Evolutionary conservation across 2,113 vertebrate species (phyloP).

Genomic region (Pteropus alecto): DNA sequence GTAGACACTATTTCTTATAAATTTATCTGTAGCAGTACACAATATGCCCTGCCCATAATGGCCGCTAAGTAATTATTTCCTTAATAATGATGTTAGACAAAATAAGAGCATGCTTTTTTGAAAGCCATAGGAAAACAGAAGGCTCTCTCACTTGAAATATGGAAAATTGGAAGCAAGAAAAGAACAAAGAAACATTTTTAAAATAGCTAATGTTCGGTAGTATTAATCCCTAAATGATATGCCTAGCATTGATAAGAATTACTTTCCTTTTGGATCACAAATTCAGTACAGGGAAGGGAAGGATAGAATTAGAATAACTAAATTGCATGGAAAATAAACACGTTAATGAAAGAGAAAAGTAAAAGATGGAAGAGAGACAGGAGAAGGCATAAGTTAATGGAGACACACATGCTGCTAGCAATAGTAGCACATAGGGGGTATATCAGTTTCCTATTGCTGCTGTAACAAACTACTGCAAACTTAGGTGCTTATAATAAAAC

Average conservation of each 20-base stretch:
- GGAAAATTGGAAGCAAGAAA: neutral
- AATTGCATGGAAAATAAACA: too few species aligned
- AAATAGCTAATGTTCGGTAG: neutral
- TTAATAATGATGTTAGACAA: neutral
- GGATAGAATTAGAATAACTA: neutral
- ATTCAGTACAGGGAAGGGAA: neutral
- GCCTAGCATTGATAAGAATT: neutral
- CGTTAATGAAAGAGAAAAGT: neutral
- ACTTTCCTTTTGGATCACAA: neutral
- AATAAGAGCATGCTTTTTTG: neutral
- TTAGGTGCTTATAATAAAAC: neutral
- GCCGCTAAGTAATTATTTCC: neutral
- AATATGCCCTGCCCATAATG: neutral
- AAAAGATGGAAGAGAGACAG: neutral
- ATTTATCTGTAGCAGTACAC: neutral
- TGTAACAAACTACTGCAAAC: neutral
- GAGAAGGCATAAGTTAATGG: neutral
- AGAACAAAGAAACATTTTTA: neutral
- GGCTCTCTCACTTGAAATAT: neutral
- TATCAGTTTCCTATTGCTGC: neutral
- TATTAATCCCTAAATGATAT: neutral
- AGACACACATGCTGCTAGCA: rapidly evolving
- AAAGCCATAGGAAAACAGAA: neutral
- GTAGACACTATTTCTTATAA: neutral
- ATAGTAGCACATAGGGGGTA: too few species aligned